phyloP scores from a whole-genome alignment of 2,797 vertebrate species.

The Schizothorax lantsangensis region DNA sequence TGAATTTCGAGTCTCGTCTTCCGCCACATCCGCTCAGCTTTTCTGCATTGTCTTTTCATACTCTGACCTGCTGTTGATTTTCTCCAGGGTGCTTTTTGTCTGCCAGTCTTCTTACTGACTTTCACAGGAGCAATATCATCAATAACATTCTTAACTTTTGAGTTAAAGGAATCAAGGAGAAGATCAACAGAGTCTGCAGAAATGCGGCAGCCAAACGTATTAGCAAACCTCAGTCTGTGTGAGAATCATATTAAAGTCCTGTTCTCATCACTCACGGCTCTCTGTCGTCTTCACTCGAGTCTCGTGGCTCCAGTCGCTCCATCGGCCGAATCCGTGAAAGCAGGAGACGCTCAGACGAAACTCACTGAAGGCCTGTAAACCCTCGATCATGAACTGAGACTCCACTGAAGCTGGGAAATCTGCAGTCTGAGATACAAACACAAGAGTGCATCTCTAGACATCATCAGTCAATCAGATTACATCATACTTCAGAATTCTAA shows the following conservation, averaged over 20 bases:
- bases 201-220: background rate
- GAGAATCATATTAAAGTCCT: background rate
- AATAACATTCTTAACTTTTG: too few relatives aligned
- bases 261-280: slow-evolving; percentile 33
- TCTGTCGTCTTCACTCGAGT: slow-evolving; percentile 45
- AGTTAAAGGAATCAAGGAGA: too few relatives aligned
- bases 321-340: background rate
- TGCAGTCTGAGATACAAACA: slow-evolving; percentile 9
- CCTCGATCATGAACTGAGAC: slow-evolving; percentile 23
- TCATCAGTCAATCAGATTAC: background rate
- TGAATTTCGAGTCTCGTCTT: too few relatives aligned
- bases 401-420: background rate
- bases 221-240: background rate
- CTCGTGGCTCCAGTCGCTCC: slow-evolving; percentile 55
- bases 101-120: too few relatives aligned
- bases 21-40: too few relatives aligned
- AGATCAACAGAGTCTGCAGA: too few relatives aligned
- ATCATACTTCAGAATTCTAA: too few relatives aligned
- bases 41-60: too few relatives aligned
- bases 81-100: too few relatives aligned
- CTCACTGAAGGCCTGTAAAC: slow-evolving; percentile 51
- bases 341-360: slow-evolving; percentile 57
- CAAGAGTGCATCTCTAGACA: background rate
- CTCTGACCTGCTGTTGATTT: too few relatives aligned
- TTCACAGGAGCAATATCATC: too few relatives aligned